These are phyloP conservation scores for Matsumurasca onukii DNA, from an alignment of 1,140 invertebrate species.

Conservation along the genomic window DNA sequence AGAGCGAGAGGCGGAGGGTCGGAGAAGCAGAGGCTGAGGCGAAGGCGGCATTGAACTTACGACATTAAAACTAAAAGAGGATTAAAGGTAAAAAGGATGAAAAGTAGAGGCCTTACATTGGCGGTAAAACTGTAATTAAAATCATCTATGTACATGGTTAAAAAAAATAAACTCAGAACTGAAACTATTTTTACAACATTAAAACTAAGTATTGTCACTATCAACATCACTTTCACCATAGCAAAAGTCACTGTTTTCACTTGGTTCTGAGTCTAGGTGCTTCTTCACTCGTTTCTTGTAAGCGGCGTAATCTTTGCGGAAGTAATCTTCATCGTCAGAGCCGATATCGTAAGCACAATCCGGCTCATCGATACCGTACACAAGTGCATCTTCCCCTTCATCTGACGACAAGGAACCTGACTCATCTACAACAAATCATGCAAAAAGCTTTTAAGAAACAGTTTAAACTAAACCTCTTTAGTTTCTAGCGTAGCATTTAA, in stretches of 20 bases:
- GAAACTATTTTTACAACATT: neutral
- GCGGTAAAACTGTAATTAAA: too few species aligned
- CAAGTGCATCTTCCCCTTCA: neutral
- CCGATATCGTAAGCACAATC: neutral
- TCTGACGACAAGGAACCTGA: constrained; percentile 14
- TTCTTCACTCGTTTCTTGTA: constrained; percentile 7
- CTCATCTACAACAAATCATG: neutral
- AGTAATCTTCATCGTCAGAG: neutral
- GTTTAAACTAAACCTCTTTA: neutral
- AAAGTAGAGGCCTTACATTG: too few species aligned
- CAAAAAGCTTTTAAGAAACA: neutral
- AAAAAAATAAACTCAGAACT: neutral
- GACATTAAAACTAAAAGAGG: too few species aligned
- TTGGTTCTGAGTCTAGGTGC: constrained; percentile 8
- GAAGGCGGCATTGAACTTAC: too few species aligned
- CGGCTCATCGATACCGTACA: constrained; percentile 5
- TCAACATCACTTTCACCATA: constrained; percentile 10
- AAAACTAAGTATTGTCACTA: neutral
- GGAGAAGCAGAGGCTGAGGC: too few species aligned
- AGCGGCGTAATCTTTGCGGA: neutral
- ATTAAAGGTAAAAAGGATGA: too few species aligned
- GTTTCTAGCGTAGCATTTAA: neutral
- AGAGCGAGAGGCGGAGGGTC: too few species aligned
- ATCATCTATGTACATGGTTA: neutral
- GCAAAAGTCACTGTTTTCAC: constrained; percentile 17